Base-by-base conservation (phyloP, 2,888 invertebrate species). In the Druceiella hillmani region DNA sequence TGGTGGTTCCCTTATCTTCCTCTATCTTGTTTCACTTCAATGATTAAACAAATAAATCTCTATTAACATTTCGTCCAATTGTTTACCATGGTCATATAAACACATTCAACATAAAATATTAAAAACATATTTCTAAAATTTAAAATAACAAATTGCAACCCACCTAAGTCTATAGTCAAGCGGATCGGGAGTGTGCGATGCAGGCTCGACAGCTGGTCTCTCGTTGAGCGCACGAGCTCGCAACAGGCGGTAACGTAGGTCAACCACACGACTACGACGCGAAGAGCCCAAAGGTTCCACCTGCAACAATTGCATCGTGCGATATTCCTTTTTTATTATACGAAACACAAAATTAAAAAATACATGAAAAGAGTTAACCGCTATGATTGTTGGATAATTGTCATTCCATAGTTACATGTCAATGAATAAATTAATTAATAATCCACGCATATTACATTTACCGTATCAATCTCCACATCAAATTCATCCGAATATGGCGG, bases 211-310 rank as follows among this genome's bases (percentile, higher is more conserved):
- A 2, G 40, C 46, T 1, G 66, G 64, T 0, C 63, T 51, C 0
- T 43, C 10, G 51, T 63, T 56, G 44, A 75, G 70, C 2, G 84
- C 83, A 54, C 85, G 87, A 5, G 93, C 73, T 46, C 86, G 79
- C 10, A 95, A 57, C 41, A 95, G 60, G 58, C 91, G 87, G 63
- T 86, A 94, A 36, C 89, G 83, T 1, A 92, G 65, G 59, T 94
- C 90, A 17, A 74, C 52, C 14, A 76, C 51, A 17, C 61, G 55
- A n/a, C 62, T 22, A 45, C 13, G 59, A 3, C 36, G 43, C 10
- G 36, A 46, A 20, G 52, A 54, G 34, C 50, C 50, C n/a, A n/a
- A n/a, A 43, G 41, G 25, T 31, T 13, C 17, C 11, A 40, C 9
- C 25, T 35, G 15, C 12, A 15, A 4, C 22, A 7, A 20, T 20